Base-by-base conservation (phyloP, 2,797 vertebrate genomes). In the Catamblyrhynchus diadema region DNA sequence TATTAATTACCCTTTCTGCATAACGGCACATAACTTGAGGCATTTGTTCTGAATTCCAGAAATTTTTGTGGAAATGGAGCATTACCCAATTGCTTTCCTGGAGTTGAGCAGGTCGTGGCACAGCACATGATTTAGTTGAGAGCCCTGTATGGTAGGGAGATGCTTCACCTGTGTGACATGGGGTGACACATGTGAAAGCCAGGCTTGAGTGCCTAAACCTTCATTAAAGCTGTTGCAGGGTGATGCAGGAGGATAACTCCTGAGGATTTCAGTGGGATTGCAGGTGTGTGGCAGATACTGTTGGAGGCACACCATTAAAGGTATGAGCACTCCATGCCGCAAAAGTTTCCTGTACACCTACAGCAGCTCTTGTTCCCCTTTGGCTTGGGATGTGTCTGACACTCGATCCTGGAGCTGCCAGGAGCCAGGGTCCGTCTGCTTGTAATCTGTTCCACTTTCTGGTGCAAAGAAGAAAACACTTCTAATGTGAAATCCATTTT, bases 321-420 rank as follows among this genome's bases (percentile, higher is more conserved):
- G 27, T 64, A 27, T 2, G 12, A 32, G 32, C 0, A 3, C 7
- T 4, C 14, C 15, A 20, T 0, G 0, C 48, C 25, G 32, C 47
- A 23, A 11, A 17, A 23, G 10, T 42, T 73, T 67, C 4, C 20
- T 71, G 25, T 22, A 24, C 41, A 14, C 32, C 9, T 75, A 53
- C 27, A 65, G 32, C 69, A 54, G 30, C n/a, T 69, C 30, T 66
- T 59, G 6, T 16, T 91, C 5, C 16, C 24, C 59, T 81, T 81
- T 75, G 66, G 27, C 24, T 79, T 11, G 5, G 45, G 35, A 59
- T 10, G 4, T 50, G 13, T 56, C 24, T 3, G 22, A 50, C n/a
- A 9, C 37, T 67, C 0, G 0, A 19, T 81, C 61, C 37, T 24
- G 41, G 60, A 32, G 33, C 71, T 95, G 33, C 50, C 42, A 27